Base-by-base conservation (phyloP, 2,797 vertebrate species). In the Odontamblyopus lacepedii region DNA sequence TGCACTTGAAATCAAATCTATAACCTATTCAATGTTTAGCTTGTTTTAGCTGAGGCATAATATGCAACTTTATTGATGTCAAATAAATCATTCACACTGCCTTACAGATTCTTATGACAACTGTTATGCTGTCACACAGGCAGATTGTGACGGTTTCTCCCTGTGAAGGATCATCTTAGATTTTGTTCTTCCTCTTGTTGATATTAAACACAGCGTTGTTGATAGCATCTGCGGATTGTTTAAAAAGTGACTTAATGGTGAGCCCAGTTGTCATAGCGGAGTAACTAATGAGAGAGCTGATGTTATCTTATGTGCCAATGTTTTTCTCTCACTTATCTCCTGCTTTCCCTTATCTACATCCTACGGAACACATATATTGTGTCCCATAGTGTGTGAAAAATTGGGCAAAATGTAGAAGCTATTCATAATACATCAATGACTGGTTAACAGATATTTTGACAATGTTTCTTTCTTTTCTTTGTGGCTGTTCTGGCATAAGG, bases 151-250 rank as follows among this genome's bases (percentile, higher is more conserved):
- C 18, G 5, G 15, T 51, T 51, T 51, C 3, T 7, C 19, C 51
- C 19, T n/a, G 19, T 53, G 51, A 53, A 70, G 75, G 71, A 80
- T 83, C 78, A 91, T 84, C 83, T 80, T 62, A 65, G 23, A 44
- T 48, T 38, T 15, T 48, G 44, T 48, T 15, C 44, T 48, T 48
- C 13, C 44, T 48, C 44, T 48, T 15, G 15, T 48, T 15, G 12
- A 48, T 48, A 82, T 38, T 38, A 38, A 38, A 38, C 8, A 9
- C 8, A 38, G 35, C 2, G 35, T 9, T 38, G 35, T 8, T 38
- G 82, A 90, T 90, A 83, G 29, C 73, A 88, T 91, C 86, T 85
- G 55, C 68, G 78, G 78, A 87, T 70, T 80, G 76, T 85, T 89
- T 78, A 80, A 87, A 77, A 68, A 68, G 50, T 86, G 44, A 48